Base-by-base conservation (phyloP, 2,888 invertebrate species). In the Galerucella calmariensis region DNA sequence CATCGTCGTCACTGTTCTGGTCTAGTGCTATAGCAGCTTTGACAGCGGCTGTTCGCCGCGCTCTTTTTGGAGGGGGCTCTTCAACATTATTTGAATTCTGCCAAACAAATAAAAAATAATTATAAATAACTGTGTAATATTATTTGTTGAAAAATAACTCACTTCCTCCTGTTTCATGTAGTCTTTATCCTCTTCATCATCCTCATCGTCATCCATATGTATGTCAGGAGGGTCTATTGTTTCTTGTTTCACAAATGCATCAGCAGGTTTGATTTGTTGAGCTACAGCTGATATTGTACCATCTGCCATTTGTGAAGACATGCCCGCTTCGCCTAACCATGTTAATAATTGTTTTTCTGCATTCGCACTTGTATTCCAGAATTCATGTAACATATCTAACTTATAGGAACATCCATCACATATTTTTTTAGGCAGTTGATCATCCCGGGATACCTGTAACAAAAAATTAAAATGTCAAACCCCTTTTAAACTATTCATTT, bases 321-420 rank as follows among this genome's bases (percentile, higher is more conserved):
- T 77, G 53, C 81, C 83, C 10, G 81, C 79, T 80, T 85, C 82
- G 14, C 81, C 83, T 59, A 88, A 77, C 87, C 86, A 88, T 79
- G 84, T 79, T 74, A 86, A 75, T 72, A 88, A 80, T 76, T 87
- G 87, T 79, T 91, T 91, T 82, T 93, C 93, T 56, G 92, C 90
- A 86, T 90, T 92, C 11, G 91, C 90, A 68, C 92, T 90, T 81
- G 91, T 91, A 83, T 92, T 93, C 88, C 92, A 92, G 86, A 93
- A 93, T 85, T 92, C 91, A 86, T 93, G 93, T 81, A 92, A 89
- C 85, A 92, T 90, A 83, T 93, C 93, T 83, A 93, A 90, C 89
- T 92, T 93, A 84, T 90, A 91, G 85, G 91, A 91, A 86, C 93
- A 93, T 79, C 90, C 91, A 85, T 92, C 91, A 85, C 93, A 93